These are phyloP conservation scores for Alethe diademata DNA, from an alignment of 2,113 vertebrate species.

Conservation along the genomic window DNA sequence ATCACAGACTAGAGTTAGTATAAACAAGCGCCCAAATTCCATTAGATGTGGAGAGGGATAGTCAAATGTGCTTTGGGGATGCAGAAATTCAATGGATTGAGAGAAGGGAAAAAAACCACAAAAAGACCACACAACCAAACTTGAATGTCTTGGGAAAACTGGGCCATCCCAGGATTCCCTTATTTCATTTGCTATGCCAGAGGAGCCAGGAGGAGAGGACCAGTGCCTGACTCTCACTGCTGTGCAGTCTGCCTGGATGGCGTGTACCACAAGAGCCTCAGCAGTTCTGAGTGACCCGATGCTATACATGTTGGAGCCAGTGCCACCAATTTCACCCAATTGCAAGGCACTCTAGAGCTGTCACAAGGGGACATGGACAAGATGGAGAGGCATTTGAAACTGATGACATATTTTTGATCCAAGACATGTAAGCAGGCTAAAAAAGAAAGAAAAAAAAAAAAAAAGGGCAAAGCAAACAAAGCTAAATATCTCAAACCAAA, in stretches of 20 bases:
- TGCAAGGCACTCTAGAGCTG: background rate
- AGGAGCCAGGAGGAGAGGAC: background rate
- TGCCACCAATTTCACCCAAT: background rate
- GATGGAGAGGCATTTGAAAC: background rate
- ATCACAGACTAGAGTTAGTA: background rate
- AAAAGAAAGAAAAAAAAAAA: background rate
- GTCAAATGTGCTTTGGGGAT: background rate
- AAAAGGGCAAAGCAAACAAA: background rate
- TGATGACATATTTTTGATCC: background rate
- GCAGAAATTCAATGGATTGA: background rate
- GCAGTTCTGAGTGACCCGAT: fast-evolving
- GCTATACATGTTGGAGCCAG: fast-evolving
- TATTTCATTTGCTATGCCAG: fast-evolving
- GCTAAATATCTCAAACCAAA: background rate
- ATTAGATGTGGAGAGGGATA: background rate
- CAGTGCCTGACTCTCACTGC: background rate
- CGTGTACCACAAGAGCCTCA: background rate
- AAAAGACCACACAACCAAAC: background rate
- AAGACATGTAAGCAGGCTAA: background rate
- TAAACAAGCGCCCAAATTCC: background rate
- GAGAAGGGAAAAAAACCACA: background rate
- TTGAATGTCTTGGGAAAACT: background rate
- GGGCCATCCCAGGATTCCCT: background rate
- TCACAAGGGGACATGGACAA: background rate
- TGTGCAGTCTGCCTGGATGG: too few relatives aligned